Percentiles rank a stretch among this genome's conserved stretches.
These are phyloP conservation scores for Epizoanthus illoricatus DNA, from an alignment of 92 coral and sea anemone species.

Conservation along the genomic window DNA sequence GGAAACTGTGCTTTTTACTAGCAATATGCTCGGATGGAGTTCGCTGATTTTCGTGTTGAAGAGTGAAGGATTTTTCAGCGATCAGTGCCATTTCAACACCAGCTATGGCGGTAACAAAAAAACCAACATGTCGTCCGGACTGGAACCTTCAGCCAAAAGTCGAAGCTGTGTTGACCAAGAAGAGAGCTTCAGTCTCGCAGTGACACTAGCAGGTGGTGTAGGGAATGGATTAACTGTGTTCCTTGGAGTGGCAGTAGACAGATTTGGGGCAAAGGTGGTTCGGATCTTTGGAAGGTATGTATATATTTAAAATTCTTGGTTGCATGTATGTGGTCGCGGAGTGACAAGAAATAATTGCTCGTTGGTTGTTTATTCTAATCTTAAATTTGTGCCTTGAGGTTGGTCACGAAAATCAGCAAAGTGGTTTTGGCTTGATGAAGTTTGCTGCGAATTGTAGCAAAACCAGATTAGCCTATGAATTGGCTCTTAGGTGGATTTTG, in stretches of 20 bases:
- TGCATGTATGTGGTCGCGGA: too few relatives aligned
- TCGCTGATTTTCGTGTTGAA: constrained; percentile 44
- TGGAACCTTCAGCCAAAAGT: background rate
- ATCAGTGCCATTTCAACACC: constrained; percentile 22
- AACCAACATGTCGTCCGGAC: too few relatives aligned
- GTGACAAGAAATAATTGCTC: too few relatives aligned
- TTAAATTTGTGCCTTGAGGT: too few relatives aligned
- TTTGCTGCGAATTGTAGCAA: too few relatives aligned
- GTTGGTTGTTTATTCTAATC: too few relatives aligned
- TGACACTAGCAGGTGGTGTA: constrained; percentile 20
- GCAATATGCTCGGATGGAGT: constrained; percentile 51
- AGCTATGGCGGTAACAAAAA: background rate
- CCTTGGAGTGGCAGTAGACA: constrained; percentile 53
- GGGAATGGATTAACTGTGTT: constrained; percentile 26
- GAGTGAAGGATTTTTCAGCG: constrained; percentile 39
- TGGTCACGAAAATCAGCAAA: background rate
- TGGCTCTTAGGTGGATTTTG: too few relatives aligned
- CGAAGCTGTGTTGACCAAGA: constrained; percentile 44
- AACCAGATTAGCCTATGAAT: too few relatives aligned
- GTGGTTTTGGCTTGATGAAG: background rate
- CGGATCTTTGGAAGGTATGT: constrained; percentile 43
- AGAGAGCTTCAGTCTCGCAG: constrained; percentile 38
- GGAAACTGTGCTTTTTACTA: constrained; percentile 43
- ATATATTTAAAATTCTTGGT: background rate
- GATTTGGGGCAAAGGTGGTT: constrained; percentile 42